These are phyloP conservation scores for Seriola dumerili DNA, from an alignment of 2,113 vertebrate genomes.

Conservation along the genomic window DNA sequence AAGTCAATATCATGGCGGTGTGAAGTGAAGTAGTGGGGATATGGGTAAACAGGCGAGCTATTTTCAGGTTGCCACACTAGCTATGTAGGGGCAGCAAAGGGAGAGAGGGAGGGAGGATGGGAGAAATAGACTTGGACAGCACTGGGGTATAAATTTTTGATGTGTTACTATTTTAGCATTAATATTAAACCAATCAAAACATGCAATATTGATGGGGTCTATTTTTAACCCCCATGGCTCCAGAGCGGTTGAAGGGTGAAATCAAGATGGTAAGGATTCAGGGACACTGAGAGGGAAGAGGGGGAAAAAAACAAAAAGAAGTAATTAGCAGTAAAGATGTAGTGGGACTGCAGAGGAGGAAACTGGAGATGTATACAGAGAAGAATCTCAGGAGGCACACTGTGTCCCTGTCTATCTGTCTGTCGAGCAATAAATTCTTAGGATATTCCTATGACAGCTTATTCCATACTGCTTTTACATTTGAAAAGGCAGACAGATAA, in stretches of 20 bases:
- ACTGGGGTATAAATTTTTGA: constrained; percentile 80
- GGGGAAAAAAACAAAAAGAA: neutral
- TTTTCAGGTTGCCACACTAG: constrained; percentile 51
- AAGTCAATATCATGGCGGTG: constrained; percentile 21
- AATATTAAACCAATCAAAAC: constrained; percentile 84
- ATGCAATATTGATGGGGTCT: constrained; percentile 78
- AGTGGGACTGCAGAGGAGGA: constrained; percentile 38
- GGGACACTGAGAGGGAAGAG: constrained; percentile 12
- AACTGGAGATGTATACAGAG: constrained; percentile 29
- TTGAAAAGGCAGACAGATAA: constrained; percentile 63
- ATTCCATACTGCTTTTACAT: constrained; percentile 58
- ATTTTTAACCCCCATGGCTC: constrained; percentile 77
- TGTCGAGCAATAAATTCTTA: constrained; percentile 34
- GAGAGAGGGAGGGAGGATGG: neutral
- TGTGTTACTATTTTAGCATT: constrained; percentile 81
- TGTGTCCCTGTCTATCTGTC: constrained; percentile 26
- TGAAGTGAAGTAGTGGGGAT: constrained; percentile 6
- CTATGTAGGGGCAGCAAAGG: constrained; percentile 23
- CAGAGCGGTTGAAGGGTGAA: constrained; percentile 65
- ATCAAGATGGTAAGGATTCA: constrained; percentile 46
- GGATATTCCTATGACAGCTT: constrained; percentile 55
- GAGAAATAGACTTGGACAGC: constrained; percentile 61
- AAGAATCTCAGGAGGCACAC: constrained; percentile 34
- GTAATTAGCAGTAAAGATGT: constrained; percentile 6
- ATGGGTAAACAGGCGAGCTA: constrained; percentile 44